phyloP scores from a whole-genome alignment of 2,113 vertebrate species.

The Carassius carassius region DNA sequence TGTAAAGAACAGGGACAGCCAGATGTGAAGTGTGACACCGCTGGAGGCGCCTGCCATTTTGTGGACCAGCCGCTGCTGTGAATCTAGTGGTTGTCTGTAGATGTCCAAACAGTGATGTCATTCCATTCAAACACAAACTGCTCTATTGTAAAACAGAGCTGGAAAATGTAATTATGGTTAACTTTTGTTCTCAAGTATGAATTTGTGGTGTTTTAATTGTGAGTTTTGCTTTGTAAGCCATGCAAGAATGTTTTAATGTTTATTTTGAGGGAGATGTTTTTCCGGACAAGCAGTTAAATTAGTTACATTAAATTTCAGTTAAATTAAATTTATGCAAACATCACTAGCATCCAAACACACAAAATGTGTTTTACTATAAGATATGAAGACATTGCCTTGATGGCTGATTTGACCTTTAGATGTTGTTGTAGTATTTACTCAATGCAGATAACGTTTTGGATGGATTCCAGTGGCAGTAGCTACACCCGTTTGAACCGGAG shows the following conservation, averaged over 20 bases:
- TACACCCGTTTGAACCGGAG: not conserved
- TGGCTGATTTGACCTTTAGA: not conserved
- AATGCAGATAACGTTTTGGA: not conserved
- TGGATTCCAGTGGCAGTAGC: not conserved
- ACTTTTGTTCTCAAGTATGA: conserved; percentile 51
- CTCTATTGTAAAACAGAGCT: conserved; percentile 55
- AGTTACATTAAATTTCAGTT: not conserved
- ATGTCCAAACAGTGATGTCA: conserved; percentile 52
- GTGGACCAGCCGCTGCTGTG: conserved; percentile 34
- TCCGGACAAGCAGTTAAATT: not conserved
- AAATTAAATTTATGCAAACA: not conserved
- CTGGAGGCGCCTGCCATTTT: not conserved
- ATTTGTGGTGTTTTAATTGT: conserved; percentile 42
- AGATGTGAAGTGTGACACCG: not conserved
- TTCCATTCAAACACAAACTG: conserved; percentile 23
- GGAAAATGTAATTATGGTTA: conserved; percentile 61
- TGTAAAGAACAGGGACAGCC: not conserved
- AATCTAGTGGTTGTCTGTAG: conserved; percentile 42
- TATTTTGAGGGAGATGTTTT: not conserved
- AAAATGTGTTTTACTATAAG: not conserved
- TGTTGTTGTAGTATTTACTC: not conserved
- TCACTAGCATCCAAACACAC: not conserved
- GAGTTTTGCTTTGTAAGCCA: conserved; percentile 24
- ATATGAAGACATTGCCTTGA: not conserved
- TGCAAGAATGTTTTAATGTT: not conserved